Conservation (phyloP, 92 coral and sea anemone genomes). For the Parazoanthus swiftii region DNA sequence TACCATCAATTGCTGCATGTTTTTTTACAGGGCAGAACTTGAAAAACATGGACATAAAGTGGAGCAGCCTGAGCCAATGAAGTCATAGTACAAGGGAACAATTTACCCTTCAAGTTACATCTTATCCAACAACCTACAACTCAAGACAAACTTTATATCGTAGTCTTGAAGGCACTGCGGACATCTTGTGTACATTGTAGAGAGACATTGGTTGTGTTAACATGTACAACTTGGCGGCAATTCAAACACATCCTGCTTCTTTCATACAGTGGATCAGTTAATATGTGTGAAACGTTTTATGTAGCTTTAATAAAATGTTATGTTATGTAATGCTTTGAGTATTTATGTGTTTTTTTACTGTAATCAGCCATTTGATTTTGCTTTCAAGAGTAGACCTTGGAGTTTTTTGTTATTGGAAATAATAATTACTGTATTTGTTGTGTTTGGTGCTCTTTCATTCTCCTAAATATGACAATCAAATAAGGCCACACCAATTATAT, state of each 20-base stretch:
- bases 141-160: not conserved
- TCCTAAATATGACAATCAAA: too few species aligned
- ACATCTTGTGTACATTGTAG: not conserved
- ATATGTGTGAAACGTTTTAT: not conserved
- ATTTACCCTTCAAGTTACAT: not conserved
- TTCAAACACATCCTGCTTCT: not conserved
- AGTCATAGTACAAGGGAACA: constrained; percentile 53
- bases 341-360: not conserved
- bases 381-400: too few species aligned
- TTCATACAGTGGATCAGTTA: not conserved
- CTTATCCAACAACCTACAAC: not conserved
- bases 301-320: not conserved
- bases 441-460: too few species aligned
- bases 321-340: not conserved
- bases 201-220: not conserved
- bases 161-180: not conserved
- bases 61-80: constrained; percentile 92
- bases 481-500: too few species aligned
- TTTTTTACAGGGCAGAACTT: constrained; percentile 80
- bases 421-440: too few species aligned
- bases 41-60: constrained; percentile 95
- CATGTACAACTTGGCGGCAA: not conserved
- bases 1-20: not conserved
- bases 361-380: too few species aligned
- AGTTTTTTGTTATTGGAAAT: too few species aligned